Percentiles rank a stretch among this genome's conserved stretches.
Evolutionary conservation across 2,797 vertebrate genomes (phyloP).

Genomic region (Coracias cyanogaster): DNA sequence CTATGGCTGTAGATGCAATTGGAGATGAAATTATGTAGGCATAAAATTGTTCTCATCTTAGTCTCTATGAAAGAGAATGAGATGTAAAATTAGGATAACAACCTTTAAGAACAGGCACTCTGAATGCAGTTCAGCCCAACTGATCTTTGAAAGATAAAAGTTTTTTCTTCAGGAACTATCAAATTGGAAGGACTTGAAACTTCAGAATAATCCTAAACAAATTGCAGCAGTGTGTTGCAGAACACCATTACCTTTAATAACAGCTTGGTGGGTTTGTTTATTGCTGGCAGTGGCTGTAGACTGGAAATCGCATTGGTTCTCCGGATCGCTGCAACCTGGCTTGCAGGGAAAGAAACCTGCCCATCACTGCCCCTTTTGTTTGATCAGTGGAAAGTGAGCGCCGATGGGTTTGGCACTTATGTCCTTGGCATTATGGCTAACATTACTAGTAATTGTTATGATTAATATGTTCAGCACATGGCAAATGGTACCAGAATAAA

Average conservation of each 20-base stretch:
- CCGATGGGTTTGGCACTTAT: neutral
- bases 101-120: neutral
- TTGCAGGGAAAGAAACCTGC: neutral
- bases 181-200: neutral
- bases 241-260: neutral
- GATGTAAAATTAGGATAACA: conserved; percentile 25
- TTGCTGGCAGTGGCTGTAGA: neutral
- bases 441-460: neutral
- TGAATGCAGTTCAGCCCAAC: neutral
- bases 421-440: neutral
- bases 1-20: neutral
- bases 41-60: conserved; percentile 6
- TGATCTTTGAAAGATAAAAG: neutral
- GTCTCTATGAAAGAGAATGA: neutral
- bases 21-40: conserved; percentile 6
- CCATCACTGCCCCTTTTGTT: neutral
- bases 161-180: neutral
- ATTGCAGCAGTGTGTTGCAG: neutral
- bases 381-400: neutral
- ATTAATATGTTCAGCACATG: neutral
- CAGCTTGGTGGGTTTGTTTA: neutral
- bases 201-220: neutral
- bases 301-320: neutral
- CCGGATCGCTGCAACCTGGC: neutral
- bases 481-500: neutral